Evolutionary conservation across 2,113 vertebrate genomes (phyloP), one percentile per base, ranked within the genome.

Genomic region (Notiomystis cincta): DNA sequence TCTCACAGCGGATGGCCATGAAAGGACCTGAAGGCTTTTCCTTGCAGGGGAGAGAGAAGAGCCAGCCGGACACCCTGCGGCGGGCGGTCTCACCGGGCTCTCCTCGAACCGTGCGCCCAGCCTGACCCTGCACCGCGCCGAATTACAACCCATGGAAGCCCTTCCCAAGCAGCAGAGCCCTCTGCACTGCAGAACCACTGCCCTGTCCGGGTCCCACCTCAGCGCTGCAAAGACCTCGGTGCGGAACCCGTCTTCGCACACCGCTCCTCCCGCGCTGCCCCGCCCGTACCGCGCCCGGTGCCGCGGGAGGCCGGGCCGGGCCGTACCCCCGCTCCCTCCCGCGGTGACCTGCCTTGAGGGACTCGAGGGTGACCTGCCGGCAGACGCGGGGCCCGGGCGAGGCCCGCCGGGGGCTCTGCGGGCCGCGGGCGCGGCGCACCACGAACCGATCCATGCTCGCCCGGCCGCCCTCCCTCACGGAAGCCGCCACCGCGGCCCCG

Each of bases 361-460:
- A 99, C 80, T 99, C 99, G 60, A 99, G 98, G 5, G 99, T 99
- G 19, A 98, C 97, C 97, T 99, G 99, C 53, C 97, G 99, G 96
- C 98, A 99, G 48, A 97, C 92, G 87, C 98, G 99, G 69, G 94
- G 97, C 51, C 17, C 84, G 31, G 80, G 37, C 65, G 61, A 95
- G 96, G 53, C 90, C 45, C 95, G 96, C 90, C 96, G 94, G 15
- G 96, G 93, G 57, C 87, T 94, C 42, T 67, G 70, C 38, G 97
- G 97, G 20, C 58, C 72, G 42, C 98, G 98, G 13, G 98, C 87
- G 23, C 97, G 89, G 20, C 98, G 98, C 31, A 99, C 96, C 51
- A 99, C 97, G 97, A 99, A 99, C 91, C 98, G 99, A 82, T 99
- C 99, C 99, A 99, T 99, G 21, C 13, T 7, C 1, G 18, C 70